These are phyloP conservation scores for Plusia festucae DNA, from an alignment of 2,888 invertebrate species.

Conservation along the genomic window DNA sequence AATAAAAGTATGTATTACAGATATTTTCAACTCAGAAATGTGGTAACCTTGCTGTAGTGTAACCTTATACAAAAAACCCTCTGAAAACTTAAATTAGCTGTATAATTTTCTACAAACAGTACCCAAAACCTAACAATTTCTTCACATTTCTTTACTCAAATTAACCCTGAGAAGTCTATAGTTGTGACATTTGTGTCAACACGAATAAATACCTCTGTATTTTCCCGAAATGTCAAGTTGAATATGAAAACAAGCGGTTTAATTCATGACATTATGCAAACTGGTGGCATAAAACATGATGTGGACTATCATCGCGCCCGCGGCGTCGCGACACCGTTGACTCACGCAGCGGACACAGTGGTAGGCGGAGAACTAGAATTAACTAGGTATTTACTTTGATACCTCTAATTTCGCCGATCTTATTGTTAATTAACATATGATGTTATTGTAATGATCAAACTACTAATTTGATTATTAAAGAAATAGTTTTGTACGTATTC, in stretches of 20 bases:
- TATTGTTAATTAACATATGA: no score
- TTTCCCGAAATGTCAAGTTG: conserved; percentile 38
- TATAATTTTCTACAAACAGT: background rate
- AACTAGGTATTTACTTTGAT: no score
- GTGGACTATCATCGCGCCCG: conserved; percentile 60
- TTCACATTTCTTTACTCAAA: conserved; percentile 22
- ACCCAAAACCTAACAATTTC: background rate
- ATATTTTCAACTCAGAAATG: no score
- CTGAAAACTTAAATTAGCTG: no score
- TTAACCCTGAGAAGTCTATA: conserved; percentile 14
- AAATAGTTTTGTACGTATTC: no score
- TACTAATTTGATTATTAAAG: no score
- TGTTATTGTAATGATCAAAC: no score
- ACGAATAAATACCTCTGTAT: conserved; percentile 18
- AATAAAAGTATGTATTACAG: no score
- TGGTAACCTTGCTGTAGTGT: no score
- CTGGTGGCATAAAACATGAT: conserved; percentile 63
- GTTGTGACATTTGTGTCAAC: conserved; percentile 30
- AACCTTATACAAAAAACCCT: no score
- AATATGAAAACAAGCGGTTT: conserved; percentile 53
- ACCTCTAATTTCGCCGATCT: no score
- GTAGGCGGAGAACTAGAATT: conserved; percentile 7
- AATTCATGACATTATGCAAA: conserved; percentile 68
- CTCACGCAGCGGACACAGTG: conserved; percentile 30
- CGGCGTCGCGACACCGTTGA: conserved; percentile 37